Evolutionary conservation across 92 coral and sea anemone species (phyloP).

Genomic region (Actinernus sp.): DNA sequence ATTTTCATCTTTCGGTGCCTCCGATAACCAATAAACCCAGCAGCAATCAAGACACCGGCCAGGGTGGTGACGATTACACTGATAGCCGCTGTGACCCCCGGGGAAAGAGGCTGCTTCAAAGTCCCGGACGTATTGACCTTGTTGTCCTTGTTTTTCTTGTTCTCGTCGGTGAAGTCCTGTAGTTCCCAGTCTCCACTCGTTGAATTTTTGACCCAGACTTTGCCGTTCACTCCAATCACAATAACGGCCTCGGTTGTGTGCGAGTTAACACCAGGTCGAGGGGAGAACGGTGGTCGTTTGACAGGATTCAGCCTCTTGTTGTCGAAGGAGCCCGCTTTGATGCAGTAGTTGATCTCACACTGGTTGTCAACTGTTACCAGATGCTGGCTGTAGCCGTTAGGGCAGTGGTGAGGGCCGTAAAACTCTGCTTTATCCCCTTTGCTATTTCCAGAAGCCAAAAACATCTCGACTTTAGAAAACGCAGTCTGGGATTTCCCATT

Average conservation of each 20-base stretch:
- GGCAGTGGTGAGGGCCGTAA: slow-evolving; percentile 68
- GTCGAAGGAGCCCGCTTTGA: slow-evolving; percentile 60
- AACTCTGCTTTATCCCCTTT: not conserved
- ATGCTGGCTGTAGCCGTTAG: slow-evolving; percentile 76
- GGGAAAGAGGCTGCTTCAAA: slow-evolving; percentile 29
- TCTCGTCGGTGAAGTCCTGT: not conserved
- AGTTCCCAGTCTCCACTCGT: slow-evolving; percentile 53
- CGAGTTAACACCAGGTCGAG: slow-evolving; percentile 68
- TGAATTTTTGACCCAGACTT: slow-evolving; percentile 66
- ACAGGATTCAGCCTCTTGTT: slow-evolving; percentile 47
- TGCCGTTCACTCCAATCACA: slow-evolving; percentile 73
- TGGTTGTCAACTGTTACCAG: slow-evolving; percentile 84
- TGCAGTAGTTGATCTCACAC: slow-evolving; percentile 85
- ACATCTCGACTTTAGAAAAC: slow-evolving; percentile 25
- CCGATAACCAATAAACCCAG: slow-evolving; percentile 45
- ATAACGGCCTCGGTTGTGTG: slow-evolving; percentile 63
- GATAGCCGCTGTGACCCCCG: slow-evolving; percentile 72
- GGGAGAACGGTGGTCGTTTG: slow-evolving; percentile 78
- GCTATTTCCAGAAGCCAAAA: slow-evolving; percentile 20
- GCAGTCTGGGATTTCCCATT: slow-evolving; percentile 3
- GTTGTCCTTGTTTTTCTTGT: not conserved
- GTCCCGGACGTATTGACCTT: slow-evolving; percentile 15
- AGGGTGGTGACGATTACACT: slow-evolving; percentile 63
- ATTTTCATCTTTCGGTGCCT: slow-evolving; percentile 25
- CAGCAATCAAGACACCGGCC: slow-evolving; percentile 59